A percentile compares a stretch with the other conserved stretches of the same genome.
These are phyloP conservation scores for Heliconius himera DNA, from an alignment of 1,140 invertebrate genomes.

Conservation along the genomic window DNA sequence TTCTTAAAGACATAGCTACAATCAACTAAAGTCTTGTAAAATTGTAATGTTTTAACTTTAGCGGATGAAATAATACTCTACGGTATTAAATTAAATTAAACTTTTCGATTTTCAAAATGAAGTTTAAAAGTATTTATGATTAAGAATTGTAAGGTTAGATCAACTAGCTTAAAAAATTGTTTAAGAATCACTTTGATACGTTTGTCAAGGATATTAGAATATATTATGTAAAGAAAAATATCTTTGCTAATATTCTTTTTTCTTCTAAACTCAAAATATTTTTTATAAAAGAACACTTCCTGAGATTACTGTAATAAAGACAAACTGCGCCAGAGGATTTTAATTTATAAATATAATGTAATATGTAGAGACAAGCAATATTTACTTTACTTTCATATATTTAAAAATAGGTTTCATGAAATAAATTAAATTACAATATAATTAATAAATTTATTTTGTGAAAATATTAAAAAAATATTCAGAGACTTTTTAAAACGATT, in stretches of 20 bases:
- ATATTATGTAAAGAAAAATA: no score
- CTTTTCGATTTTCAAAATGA: not conserved
- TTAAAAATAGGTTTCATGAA: no score
- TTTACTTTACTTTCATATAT: no score
- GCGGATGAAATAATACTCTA: not conserved
- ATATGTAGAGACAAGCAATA: not conserved
- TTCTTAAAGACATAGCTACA: slow-evolving; percentile 52
- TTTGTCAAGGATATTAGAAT: no score
- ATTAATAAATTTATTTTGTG: no score
- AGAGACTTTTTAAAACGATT: no score
- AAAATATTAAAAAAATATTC: no score
- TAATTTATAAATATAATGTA: not conserved
- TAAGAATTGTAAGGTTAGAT: no score
- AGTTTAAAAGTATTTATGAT: not conserved
- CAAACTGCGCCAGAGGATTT: not conserved
- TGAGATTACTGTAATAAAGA: not conserved
- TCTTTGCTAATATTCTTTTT: no score
- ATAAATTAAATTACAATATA: no score
- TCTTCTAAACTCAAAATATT: not conserved
- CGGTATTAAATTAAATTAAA: not conserved
- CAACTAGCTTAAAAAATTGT: no score
- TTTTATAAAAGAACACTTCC: not conserved
- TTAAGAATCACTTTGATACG: no score
- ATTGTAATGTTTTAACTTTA: slow-evolving; percentile 10
- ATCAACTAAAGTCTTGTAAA: slow-evolving; percentile 22